Conservation (phyloP, 1,140 invertebrate genomes). For the Calycopis cecrops region DNA sequence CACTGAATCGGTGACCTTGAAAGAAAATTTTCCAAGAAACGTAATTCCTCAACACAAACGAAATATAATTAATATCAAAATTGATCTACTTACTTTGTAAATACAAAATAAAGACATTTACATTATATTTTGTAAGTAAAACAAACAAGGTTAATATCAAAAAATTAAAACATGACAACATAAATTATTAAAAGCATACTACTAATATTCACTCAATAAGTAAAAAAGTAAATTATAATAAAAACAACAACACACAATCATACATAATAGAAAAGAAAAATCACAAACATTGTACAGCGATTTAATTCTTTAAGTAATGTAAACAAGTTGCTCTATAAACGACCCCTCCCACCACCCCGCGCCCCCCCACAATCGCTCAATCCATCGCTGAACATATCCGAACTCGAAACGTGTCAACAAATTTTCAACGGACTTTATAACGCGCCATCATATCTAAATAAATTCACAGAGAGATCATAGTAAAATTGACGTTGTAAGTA, state of each 20-base stretch:
- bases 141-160: too few relatives aligned
- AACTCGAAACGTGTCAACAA: slow-evolving; percentile 27
- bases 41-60: too few relatives aligned
- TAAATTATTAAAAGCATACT: neutral
- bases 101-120: too few relatives aligned
- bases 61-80: too few relatives aligned
- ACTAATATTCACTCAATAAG: too few relatives aligned
- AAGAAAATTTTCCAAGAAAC: too few relatives aligned
- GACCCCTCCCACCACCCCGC: slow-evolving; percentile 33
- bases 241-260: too few relatives aligned
- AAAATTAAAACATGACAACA: too few relatives aligned
- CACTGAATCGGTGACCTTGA: too few relatives aligned
- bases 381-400: slow-evolving; percentile 40
- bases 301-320: slow-evolving; percentile 68
- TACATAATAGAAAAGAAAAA: slow-evolving; percentile 9
- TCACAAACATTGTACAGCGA: slow-evolving; percentile 46
- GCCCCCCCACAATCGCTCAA: slow-evolving; percentile 37
- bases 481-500: slow-evolving; percentile 39
- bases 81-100: too few relatives aligned
- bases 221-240: too few relatives aligned
- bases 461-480: slow-evolving; percentile 33
- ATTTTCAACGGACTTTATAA: slow-evolving; percentile 26
- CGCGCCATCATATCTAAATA: slow-evolving; percentile 24
- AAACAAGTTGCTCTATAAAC: slow-evolving; percentile 67
- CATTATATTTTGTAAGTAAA: too few relatives aligned